Percentiles rank a stretch among this genome's conserved stretches.
Evolutionary conservation across 2,888 invertebrate species (phyloP).

Genomic region (Actias luna): DNA sequence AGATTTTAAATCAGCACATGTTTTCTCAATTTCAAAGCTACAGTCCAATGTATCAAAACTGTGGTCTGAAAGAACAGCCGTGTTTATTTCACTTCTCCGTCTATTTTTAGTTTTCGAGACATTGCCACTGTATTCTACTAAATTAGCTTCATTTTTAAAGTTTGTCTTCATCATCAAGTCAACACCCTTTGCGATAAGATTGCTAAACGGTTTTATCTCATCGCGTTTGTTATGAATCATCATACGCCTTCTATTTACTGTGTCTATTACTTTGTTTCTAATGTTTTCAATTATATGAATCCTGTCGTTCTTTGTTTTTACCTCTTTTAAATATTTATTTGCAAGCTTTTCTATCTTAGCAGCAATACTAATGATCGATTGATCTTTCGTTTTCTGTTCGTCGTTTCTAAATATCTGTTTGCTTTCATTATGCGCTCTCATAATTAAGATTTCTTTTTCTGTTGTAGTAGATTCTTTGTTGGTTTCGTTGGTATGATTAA

Average conservation of each 20-base stretch:
- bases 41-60: constrained; percentile 25
- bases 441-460: constrained; percentile 9
- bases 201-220: constrained; percentile 36
- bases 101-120: not conserved
- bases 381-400: constrained; percentile 22
- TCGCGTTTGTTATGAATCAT: constrained; percentile 30
- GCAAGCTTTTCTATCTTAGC: constrained; percentile 43
- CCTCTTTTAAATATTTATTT: constrained; percentile 31
- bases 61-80: not conserved
- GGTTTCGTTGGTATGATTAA: constrained; percentile 18
- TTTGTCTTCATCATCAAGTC: constrained; percentile 31
- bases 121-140: constrained; percentile 17
- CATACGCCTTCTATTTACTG: constrained; percentile 31
- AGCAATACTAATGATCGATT: constrained; percentile 34
- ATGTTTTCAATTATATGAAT: constrained; percentile 36
- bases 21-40: constrained; percentile 30
- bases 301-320: constrained; percentile 36
- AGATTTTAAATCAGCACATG: constrained; percentile 46
- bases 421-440: constrained; percentile 14
- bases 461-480: not conserved
- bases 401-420: constrained; percentile 13
- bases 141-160: constrained; percentile 23
- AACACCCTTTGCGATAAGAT: constrained; percentile 37
- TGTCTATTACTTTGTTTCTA: constrained; percentile 31
- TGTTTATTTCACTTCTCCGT: not conserved